Conservation (phyloP, 1,140 invertebrate genomes). For the Saccostrea cuccullata region DNA sequence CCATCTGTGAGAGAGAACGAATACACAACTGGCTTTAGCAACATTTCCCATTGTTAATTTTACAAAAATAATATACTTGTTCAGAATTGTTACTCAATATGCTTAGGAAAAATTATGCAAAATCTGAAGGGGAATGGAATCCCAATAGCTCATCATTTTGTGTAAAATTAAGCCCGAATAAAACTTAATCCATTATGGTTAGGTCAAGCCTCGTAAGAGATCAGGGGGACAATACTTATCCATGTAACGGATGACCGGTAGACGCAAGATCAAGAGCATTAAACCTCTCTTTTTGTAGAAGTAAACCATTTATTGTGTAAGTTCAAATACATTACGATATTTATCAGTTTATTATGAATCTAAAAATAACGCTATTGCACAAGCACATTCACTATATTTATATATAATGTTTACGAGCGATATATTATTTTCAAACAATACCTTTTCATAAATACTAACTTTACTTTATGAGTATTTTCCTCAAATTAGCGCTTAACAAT, state of each 20-base stretch:
- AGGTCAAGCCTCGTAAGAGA: background rate
- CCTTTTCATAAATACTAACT: too few relatives aligned
- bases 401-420: too few relatives aligned
- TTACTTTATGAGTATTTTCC: background rate
- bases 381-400: too few relatives aligned
- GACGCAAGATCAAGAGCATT: background rate
- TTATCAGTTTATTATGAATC: background rate
- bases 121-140: background rate
- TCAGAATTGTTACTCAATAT: background rate
- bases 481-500: background rate
- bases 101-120: background rate
- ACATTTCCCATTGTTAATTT: background rate
- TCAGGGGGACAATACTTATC: background rate
- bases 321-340: background rate
- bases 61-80: background rate
- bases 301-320: background rate
- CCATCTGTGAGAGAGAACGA: background rate
- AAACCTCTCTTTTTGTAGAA: background rate
- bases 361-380: background rate
- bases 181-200: background rate
- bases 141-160: background rate
- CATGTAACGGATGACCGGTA: background rate
- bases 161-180: background rate
- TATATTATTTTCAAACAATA: too few relatives aligned
- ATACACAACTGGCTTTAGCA: background rate